Base-by-base conservation (phyloP, 2,888 invertebrate genomes). In the Homarus gammarus region DNA sequence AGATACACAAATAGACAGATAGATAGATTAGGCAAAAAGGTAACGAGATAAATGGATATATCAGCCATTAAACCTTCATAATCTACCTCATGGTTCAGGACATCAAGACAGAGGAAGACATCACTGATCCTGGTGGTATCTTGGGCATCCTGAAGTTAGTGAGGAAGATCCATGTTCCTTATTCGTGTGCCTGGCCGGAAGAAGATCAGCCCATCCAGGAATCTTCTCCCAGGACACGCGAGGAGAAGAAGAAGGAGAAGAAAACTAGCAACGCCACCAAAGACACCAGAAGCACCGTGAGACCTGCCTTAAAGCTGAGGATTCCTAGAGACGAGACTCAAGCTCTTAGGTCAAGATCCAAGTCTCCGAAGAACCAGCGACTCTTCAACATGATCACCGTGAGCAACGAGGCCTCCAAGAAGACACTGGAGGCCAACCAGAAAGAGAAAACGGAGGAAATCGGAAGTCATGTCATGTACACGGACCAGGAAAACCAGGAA, bases 351-450 rank as follows among this genome's bases (percentile, higher is more conserved):
- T 38, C 61, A 8, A 31, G 79, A 33, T 87, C 88, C 18, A 68
- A 36, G 8, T 88, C 88, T 5, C 84, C 88, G 2, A 77, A 68
- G 38, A 84, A 64, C 33, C 88, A 88, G 78, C 64, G 84, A 18
- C 38, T 88, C 15, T 73, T 64, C 27, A 88, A 88, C 51, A 88
- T 88, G 88, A 78, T 88, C 70, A 36, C 49, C n/a, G 84, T 78
- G 27, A 84, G 75, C 78, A 88, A 70, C 38, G 40, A 51, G 8
- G 51, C 78, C 18, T 88, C 88, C 18, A 75, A 75, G 51, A 79
- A 83, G 61, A 68, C 36, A 15, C 10, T 83, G 51, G 82, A 83
- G 31, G 38, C 38, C 12, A 40, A 15, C 2, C 56, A 56, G 61
- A 51, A 79, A 18, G 36, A 56, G n/a, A 61, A n/a, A 18, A n/a